Percentiles rank a stretch among this genome's conserved stretches.
These are phyloP conservation scores for Sparus aurata DNA, from an alignment of 2,797 vertebrate genomes.

Conservation along the genomic window DNA sequence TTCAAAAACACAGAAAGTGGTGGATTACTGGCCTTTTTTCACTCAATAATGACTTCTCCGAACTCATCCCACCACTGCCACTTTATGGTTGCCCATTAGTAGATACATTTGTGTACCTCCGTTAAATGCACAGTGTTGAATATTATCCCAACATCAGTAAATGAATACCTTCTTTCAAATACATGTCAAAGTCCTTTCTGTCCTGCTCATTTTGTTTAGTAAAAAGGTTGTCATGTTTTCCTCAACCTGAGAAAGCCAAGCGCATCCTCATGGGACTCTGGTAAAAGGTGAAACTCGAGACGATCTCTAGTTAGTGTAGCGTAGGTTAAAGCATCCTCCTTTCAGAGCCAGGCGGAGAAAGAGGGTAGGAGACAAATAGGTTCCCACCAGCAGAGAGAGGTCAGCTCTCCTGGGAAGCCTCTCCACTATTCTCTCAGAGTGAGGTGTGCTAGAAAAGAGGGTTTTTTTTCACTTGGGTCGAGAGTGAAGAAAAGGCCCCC, in stretches of 20 bases:
- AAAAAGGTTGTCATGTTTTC: slow-evolving; percentile 77
- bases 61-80: background rate
- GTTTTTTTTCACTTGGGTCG: slow-evolving; percentile 39
- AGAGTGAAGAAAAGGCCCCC: slow-evolving; percentile 69
- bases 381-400: slow-evolving; percentile 78
- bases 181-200: slow-evolving; percentile 46
- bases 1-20: no score
- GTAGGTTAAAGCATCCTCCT: slow-evolving; percentile 77
- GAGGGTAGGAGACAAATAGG: slow-evolving; percentile 73
- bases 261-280: slow-evolving; percentile 64
- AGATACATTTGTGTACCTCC: background rate
- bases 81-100: background rate
- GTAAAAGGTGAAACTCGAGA: slow-evolving; percentile 79
- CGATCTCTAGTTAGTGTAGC: slow-evolving; percentile 67
- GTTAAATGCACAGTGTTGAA: slow-evolving; percentile 10
- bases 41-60: background rate
- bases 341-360: slow-evolving; percentile 67
- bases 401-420: slow-evolving; percentile 76
- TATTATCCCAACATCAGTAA: slow-evolving; percentile 5
- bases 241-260: slow-evolving; percentile 65
- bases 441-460: slow-evolving; percentile 71
- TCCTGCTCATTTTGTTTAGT: slow-evolving; percentile 39
- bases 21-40: background rate
- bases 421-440: slow-evolving; percentile 58
- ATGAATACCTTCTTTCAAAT: slow-evolving; percentile 33